Evolutionary conservation across 2,888 invertebrate species (phyloP).

Genomic region (Andrena camellia): DNA sequence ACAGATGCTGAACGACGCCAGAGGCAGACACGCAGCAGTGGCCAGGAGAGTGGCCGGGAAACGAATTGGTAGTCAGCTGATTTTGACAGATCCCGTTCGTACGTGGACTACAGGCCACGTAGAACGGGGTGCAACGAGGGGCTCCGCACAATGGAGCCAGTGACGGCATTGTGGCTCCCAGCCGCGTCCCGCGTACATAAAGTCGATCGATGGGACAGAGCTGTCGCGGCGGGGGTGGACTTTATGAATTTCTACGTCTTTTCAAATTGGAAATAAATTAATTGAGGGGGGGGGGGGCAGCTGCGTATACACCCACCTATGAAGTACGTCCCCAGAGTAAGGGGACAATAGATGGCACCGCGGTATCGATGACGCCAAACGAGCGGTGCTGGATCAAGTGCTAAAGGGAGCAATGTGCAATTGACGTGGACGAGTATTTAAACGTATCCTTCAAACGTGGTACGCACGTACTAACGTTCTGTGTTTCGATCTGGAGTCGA

Average conservation of each 20-base stretch:
- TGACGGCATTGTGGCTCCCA: constrained; percentile 62
- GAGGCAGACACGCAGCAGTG: constrained; percentile 43
- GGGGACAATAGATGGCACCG: background rate
- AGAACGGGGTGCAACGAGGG: constrained; percentile 39
- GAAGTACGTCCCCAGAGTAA: constrained; percentile 34
- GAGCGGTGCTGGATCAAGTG: constrained; percentile 2
- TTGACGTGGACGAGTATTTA: background rate
- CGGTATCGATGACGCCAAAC: background rate
- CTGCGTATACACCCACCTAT: constrained; percentile 47
- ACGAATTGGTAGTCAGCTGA: constrained; percentile 76
- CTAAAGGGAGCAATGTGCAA: constrained; percentile 28
- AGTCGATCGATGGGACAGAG: constrained; percentile 51
- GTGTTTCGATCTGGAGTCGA: too few species aligned
- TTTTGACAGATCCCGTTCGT: constrained; percentile 73
- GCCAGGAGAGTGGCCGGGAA: constrained; percentile 40
- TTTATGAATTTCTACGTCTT: constrained; percentile 50
- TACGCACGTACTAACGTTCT: too few species aligned
- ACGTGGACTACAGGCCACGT: constrained; percentile 24
- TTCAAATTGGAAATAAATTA: constrained; percentile 64
- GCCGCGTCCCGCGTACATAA: constrained; percentile 49
- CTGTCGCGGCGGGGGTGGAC: constrained; percentile 9
- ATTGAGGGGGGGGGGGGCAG: constrained; percentile 59
- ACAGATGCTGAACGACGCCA: constrained; percentile 65
- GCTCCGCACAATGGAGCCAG: constrained; percentile 60
- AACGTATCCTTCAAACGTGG: background rate